phyloP scores from a whole-genome alignment of 64 coral and sea anemone genomes.

The Catalaphyllia jardinei region DNA sequence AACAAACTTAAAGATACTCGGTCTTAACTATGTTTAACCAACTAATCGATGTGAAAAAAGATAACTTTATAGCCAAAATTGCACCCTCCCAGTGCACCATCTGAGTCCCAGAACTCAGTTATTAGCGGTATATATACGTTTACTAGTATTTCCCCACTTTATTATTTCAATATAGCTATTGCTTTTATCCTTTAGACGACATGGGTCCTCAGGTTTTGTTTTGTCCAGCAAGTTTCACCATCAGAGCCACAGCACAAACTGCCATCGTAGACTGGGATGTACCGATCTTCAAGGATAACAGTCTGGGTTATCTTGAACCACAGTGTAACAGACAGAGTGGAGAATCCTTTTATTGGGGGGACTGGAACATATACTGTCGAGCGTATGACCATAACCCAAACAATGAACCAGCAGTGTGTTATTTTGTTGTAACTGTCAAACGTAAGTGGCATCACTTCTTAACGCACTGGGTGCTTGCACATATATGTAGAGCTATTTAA shows the following conservation, averaged over 20 bases:
- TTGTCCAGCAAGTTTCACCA: constrained; percentile 30
- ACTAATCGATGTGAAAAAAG: too few relatives aligned
- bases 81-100: too few relatives aligned
- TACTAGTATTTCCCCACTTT: too few relatives aligned
- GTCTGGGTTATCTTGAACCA: background rate
- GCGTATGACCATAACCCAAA: constrained; percentile 67
- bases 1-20: too few relatives aligned
- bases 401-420: constrained; percentile 58
- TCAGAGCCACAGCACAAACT: background rate
- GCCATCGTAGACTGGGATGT: constrained; percentile 23
- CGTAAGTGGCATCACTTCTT: constrained; percentile 19
- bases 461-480: too few relatives aligned
- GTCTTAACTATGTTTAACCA: too few relatives aligned
- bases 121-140: too few relatives aligned
- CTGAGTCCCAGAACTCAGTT: too few relatives aligned
- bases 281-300: constrained; percentile 61
- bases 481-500: too few relatives aligned
- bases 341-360: constrained; percentile 46
- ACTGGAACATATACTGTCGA: constrained; percentile 60
- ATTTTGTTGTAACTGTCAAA: constrained; percentile 41
- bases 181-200: constrained; percentile 18
- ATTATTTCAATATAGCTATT: background rate
- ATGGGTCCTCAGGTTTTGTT: constrained; percentile 49
- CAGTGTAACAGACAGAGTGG: constrained; percentile 54
- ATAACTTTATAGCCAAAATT: too few relatives aligned